A percentile compares a stretch with the other conserved stretches of the same genome.
Evolutionary conservation across 1,140 invertebrate species (phyloP).

Genomic region (Drosophila watanabei): DNA sequence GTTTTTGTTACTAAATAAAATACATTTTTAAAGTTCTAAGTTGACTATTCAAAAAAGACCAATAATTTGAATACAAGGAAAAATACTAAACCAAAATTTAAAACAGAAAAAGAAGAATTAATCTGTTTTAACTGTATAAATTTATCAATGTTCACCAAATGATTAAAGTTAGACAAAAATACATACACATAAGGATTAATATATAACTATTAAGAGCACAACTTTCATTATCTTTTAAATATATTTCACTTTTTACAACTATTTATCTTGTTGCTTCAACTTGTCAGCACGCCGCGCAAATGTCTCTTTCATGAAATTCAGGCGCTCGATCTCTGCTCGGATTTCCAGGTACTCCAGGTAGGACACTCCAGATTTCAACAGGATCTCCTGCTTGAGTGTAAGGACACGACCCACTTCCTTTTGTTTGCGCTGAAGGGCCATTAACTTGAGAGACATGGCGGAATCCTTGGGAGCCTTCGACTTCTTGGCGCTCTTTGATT

Average conservation of each 20-base stretch:
- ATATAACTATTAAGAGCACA: neutral
- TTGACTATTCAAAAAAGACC: neutral
- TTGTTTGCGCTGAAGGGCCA: conserved; percentile 53
- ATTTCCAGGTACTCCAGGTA: conserved; percentile 76
- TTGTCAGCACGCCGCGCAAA: conserved; percentile 56
- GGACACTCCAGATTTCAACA: conserved; percentile 64
- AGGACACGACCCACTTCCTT: conserved; percentile 69
- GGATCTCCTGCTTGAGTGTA: conserved; percentile 62
- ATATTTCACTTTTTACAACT: conserved; percentile 1
- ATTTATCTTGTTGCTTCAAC: conserved; percentile 67
- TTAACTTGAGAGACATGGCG: conserved; percentile 42
- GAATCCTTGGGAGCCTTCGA: conserved; percentile 44
- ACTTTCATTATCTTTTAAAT: neutral
- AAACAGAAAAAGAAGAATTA: neutral
- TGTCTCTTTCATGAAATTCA: conserved; percentile 56
- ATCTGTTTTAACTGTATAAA: neutral
- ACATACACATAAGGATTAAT: neutral
- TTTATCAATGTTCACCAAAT: neutral
- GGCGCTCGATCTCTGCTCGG: conserved; percentile 58
- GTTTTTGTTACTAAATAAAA: neutral
- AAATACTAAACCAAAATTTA: neutral
- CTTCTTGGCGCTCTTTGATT: conserved; percentile 52
- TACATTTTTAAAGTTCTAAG: neutral
- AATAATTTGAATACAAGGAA: neutral
- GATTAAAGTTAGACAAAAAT: neutral